Conservation (phyloP, 2,888 invertebrate genomes). For the Eupeodes latifasciatus region DNA sequence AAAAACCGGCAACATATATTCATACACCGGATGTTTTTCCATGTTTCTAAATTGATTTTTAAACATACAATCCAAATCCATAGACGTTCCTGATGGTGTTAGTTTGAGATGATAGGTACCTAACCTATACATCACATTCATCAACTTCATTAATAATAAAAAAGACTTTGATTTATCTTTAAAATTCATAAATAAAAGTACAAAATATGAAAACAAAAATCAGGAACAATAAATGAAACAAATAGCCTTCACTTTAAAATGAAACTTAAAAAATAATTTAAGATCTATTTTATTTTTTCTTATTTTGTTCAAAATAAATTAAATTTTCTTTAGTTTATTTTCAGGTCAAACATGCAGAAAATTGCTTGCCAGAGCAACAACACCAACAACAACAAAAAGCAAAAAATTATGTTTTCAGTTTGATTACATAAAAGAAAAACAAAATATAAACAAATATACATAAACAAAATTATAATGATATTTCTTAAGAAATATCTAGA, state of each 20-base stretch:
- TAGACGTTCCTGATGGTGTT: neutral
- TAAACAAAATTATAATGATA: conserved; percentile 49
- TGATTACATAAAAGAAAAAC: conserved; percentile 62
- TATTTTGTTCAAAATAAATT: neutral
- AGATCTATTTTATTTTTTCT: neutral
- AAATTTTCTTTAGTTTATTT: conserved; percentile 27
- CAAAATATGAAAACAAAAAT: neutral
- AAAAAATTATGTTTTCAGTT: conserved; percentile 39
- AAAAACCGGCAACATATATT: neutral
- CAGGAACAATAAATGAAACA: neutral
- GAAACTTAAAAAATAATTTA: neutral
- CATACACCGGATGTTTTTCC: neutral
- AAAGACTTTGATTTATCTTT: no score
- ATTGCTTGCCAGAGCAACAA: conserved; percentile 10
- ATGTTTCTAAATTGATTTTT: conserved; percentile 2
- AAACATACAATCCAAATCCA: neutral
- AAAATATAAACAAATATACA: conserved; percentile 55
- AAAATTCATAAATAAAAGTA: no score
- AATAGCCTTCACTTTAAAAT: neutral
- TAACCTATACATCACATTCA: no score
- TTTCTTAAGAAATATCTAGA: conserved; percentile 35
- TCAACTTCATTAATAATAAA: neutral
- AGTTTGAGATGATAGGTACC: neutral
- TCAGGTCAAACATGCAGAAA: conserved; percentile 44
- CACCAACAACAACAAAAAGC: neutral